A percentile compares a stretch with the other conserved stretches of the same genome.
phyloP scores from a whole-genome alignment of 1,140 invertebrate genomes.

The Planococcus citri region DNA sequence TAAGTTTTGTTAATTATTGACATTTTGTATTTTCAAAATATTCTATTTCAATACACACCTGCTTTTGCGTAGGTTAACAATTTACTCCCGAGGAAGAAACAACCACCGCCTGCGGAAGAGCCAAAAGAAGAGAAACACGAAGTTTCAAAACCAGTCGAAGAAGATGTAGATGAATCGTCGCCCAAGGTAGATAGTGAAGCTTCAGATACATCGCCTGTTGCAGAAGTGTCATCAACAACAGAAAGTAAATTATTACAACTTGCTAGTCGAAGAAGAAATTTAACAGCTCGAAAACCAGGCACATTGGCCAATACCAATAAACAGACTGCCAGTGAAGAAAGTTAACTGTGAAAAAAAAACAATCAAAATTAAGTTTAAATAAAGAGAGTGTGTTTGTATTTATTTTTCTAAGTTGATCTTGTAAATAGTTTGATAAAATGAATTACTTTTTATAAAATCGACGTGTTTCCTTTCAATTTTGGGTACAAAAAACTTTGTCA shows the following conservation, averaged over 20 bases:
- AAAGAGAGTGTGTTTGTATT: neutral
- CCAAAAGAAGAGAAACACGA: constrained; percentile 5
- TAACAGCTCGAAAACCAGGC: neutral
- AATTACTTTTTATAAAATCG: constrained; percentile 4
- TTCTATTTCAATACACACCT: neutral
- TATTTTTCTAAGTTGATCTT: constrained; percentile 1
- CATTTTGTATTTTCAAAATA: neutral
- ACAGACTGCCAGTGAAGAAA: constrained; percentile 15
- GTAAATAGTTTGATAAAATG: neutral
- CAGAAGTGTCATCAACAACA: neutral
- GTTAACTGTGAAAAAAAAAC: neutral
- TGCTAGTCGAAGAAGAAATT: constrained; percentile 11
- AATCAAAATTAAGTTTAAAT: constrained; percentile 12
- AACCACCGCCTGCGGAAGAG: neutral
- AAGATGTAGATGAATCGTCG: neutral
- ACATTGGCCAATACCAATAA: neutral
- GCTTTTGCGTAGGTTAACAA: neutral
- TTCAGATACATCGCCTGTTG: neutral
- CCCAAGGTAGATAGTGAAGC: neutral
- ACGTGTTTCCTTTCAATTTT: no score
- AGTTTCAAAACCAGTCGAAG: neutral
- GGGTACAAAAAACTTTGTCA: no score
- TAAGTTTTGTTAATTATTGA: neutral
- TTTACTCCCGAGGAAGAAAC: neutral
- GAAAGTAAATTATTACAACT: constrained; percentile 10